Evolutionary conservation across 1,140 invertebrate species (phyloP).

Genomic region (Dendrolimus punctatus): DNA sequence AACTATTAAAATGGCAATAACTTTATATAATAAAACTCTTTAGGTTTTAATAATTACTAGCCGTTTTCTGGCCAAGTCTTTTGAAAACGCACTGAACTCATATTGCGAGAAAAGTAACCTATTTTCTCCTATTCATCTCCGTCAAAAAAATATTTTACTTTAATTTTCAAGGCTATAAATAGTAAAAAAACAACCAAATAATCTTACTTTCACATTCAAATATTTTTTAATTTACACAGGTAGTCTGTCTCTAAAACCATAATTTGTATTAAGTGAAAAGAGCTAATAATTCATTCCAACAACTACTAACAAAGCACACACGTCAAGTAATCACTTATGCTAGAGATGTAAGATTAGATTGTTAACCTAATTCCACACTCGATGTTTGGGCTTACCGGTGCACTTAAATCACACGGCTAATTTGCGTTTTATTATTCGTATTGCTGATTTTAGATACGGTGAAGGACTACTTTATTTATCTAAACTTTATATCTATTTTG

Average conservation of each 20-base stretch:
- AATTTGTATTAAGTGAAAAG: slow-evolving; percentile 11
- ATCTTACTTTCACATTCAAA: too few relatives aligned
- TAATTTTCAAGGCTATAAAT: too few relatives aligned
- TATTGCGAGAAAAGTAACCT: too few relatives aligned
- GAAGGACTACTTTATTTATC: slow-evolving; percentile 25
- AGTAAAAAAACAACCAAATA: too few relatives aligned
- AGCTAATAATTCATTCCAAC: slow-evolving; percentile 8
- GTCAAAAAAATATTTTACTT: too few relatives aligned
- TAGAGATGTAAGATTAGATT: slow-evolving; percentile 40
- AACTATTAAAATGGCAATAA: not conserved
- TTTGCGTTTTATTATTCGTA: slow-evolving; percentile 44
- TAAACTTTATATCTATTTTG: slow-evolving; percentile 5
- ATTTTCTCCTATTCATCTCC: too few relatives aligned
- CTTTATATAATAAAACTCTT: not conserved
- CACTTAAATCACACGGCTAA: slow-evolving; percentile 52
- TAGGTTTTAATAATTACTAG: not conserved
- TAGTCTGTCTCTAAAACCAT: too few relatives aligned
- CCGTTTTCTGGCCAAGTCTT: too few relatives aligned
- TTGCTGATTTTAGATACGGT: slow-evolving; percentile 42
- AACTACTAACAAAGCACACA: too few relatives aligned
- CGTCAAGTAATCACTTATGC: slow-evolving; percentile 6
- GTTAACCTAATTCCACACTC: slow-evolving; percentile 45
- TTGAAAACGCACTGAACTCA: too few relatives aligned
- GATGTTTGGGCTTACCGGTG: slow-evolving; percentile 32
- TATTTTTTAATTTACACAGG: too few relatives aligned